phyloP scores from a whole-genome alignment of 2,113 vertebrate species.

The Vulpes ferrilata region DNA sequence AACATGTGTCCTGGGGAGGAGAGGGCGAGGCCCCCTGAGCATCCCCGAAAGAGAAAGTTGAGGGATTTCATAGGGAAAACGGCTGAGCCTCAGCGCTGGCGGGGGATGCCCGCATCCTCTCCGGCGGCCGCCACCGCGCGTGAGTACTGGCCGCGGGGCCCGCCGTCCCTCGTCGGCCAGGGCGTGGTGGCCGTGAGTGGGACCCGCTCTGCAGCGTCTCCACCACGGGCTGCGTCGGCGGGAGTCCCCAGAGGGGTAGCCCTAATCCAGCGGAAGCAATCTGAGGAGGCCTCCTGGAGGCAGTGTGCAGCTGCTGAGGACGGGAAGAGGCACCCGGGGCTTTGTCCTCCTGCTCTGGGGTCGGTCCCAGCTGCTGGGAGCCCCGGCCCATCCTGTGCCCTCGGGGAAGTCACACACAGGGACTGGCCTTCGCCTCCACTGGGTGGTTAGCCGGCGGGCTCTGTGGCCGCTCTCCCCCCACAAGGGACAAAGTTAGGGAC shows the following conservation, averaged over 20 bases:
- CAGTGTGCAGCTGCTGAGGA: neutral
- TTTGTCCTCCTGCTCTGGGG: neutral
- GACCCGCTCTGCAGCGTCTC: neutral
- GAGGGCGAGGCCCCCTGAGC: neutral
- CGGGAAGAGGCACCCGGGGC: neutral
- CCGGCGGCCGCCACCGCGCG: rapidly evolving
- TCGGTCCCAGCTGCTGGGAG: neutral
- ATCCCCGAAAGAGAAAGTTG: neutral
- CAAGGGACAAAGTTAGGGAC: neutral
- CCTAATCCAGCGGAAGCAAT: neutral
- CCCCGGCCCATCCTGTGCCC: neutral
- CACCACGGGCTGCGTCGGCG: neutral
- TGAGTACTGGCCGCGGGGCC: rapidly evolving
- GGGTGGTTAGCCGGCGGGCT: neutral
- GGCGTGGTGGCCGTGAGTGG: neutral
- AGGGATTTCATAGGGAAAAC: neutral
- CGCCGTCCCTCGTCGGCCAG: neutral
- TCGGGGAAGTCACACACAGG: neutral
- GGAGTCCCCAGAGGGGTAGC: neutral
- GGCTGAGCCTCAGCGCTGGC: neutral
- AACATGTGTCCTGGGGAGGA: neutral
- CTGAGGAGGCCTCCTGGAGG: constrained; percentile 18
- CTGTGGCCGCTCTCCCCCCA: neutral
- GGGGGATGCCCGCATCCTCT: neutral
- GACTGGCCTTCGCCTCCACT: neutral